Base-by-base conservation (phyloP, 2,113 vertebrate genomes). In the Sinocyclocheilus rhinocerous region DNA sequence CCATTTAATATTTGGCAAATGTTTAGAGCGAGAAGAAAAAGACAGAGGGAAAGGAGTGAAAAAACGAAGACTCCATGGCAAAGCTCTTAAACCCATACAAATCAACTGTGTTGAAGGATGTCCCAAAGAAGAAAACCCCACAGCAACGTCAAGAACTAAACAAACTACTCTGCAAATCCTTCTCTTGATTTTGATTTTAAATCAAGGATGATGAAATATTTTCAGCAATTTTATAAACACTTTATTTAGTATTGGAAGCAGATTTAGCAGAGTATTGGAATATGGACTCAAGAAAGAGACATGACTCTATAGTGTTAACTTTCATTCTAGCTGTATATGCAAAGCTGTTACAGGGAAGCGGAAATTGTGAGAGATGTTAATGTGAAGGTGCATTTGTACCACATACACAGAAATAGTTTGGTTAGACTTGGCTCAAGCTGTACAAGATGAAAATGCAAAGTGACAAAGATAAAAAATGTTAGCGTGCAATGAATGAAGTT, bases 1-100 rank as follows among this genome's bases (percentile, higher is more conserved):
- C 92, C 90, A 84, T 50, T 92, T 90, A 93, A 86, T 85, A 87
- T 87, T 0, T 69, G 88, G 57, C 75, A 91, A 90, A 89, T 6
- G 88, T 20, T 45, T 61, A 83, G 89, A 79, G 80, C 63, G 63
- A 81, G 84, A 18, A 55, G 63, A 77, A 57, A 39, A 24, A 24
- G 84, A 89, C 9, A 45, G 10, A 48, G 52, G 36, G 61, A 87
- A 33, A 73, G 65, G 45, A 88, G 33, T 50, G 69, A 59, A 61
- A 83, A 90, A 81, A 36, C 36, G 2, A 65, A 81, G 59, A 86
- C 73, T 81, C 72, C 39, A 5, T 79, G 83, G 65, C 57, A 70
- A 88, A 89, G 81, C 24, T 81, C 70, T 88, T 7, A 45, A 90
- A 77, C 67, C 84, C 20, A 73, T 83, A 63, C 73, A 88, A 45